Evolutionary conservation across 2,113 vertebrate genomes (phyloP).

Genomic region (Holacanthus passer): DNA sequence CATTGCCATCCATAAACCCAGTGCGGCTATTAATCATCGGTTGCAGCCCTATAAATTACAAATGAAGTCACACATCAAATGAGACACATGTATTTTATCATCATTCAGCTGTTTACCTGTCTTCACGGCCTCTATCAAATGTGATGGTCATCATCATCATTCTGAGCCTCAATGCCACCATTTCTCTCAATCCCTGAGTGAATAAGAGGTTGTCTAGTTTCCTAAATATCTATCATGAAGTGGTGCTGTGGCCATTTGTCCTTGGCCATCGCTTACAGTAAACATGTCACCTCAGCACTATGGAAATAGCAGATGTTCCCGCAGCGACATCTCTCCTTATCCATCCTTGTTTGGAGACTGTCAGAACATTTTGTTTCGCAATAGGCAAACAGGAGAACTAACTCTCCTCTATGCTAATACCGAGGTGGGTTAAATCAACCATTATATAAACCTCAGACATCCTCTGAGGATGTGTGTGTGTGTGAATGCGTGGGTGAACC

Average conservation of each 20-base stretch:
- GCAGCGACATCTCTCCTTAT: conserved; percentile 48
- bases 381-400: conserved; percentile 13
- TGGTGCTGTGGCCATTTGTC: conserved; percentile 39
- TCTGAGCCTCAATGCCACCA: background rate
- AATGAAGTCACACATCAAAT: background rate
- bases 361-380: conserved; percentile 51
- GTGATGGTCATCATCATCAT: background rate
- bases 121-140: background rate
- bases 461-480: conserved; percentile 24
- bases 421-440: conserved; percentile 42
- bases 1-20: background rate
- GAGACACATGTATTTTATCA: background rate
- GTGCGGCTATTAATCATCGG: background rate
- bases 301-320: conserved; percentile 50
- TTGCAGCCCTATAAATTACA: background rate
- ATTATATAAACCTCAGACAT: conserved; percentile 30
- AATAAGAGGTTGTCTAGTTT: conserved; percentile 15
- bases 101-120: background rate
- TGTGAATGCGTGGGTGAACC: conserved; percentile 29
- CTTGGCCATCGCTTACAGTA: conserved; percentile 23
- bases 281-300: conserved; percentile 57
- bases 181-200: background rate
- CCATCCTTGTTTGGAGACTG: conserved; percentile 57
- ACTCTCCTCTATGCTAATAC: conserved; percentile 45
- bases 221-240: conserved; percentile 3